Base-by-base conservation (phyloP, 1,140 invertebrate genomes). In the Ruditapes philippinarum region DNA sequence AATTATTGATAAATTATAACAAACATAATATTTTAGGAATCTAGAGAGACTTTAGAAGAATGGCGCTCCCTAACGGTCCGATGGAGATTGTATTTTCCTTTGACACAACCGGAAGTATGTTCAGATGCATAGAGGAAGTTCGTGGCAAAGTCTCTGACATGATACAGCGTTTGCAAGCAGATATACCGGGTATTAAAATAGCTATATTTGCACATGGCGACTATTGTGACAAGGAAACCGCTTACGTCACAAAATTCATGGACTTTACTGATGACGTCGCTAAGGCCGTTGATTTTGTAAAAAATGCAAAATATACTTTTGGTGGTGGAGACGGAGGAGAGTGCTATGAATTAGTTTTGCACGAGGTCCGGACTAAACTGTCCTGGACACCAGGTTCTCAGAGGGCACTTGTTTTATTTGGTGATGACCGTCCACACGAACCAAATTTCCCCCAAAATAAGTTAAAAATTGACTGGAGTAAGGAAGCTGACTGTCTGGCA, bases 31-130 rank as follows among this genome's bases (percentile, higher is more conserved):
- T n/a, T n/a, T n/a, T n/a, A n/a, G n/a, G n/a, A n/a, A n/a, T n/a
- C n/a, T n/a, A n/a, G n/a, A n/a, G n/a, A n/a, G n/a, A n/a, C n/a
- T n/a, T n/a, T n/a, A n/a, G n/a, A n/a, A n/a, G n/a, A 33, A 91
- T 91, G 90, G 82, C 90, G n/a, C 91, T 91, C 42, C 91, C 94
- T 33, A 91, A 92, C 51, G 93, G 93, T 57, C 91, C 90, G 57
- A 90, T 94, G 38, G 95, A 95, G 73, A 93, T 95, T 51, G 95
- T 93, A 28, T 95, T 95, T 81, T 95, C 94, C 9, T 95, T 95
- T 74, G 95, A 95, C 81, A 95, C 95, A 2, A 95, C 95, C 28
- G 94, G 95, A 19, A 95, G 94, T 25, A 95, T 95, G 95, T 90
- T 36, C 40, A 76, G 82, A 17, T 95, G 91, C 80, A 84, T 95